Percentiles rank a stretch among this genome's conserved stretches.
Evolutionary conservation across 2,113 vertebrate genomes (phyloP).

Genomic region (Spermophilus dauricus): DNA sequence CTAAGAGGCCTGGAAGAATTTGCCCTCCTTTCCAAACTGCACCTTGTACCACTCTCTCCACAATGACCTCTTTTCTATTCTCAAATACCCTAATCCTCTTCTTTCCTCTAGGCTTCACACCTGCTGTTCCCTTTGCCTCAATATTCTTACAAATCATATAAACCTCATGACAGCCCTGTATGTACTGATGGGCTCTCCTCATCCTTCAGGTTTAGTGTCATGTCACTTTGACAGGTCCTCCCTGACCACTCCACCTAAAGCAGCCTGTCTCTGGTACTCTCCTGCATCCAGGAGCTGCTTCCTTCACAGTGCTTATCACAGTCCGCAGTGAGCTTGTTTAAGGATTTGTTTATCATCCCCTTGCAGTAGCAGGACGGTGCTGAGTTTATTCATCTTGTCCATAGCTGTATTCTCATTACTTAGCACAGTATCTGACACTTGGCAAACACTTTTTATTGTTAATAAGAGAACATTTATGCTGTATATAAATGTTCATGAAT

Average conservation of each 20-base stretch:
- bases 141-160: neutral
- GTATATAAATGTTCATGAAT: neutral
- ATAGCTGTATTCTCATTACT: neutral
- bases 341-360: neutral
- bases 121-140: neutral
- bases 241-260: neutral
- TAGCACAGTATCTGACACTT: neutral
- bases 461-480: neutral
- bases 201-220: neutral
- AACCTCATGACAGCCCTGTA: neutral
- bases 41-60: neutral
- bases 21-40: neutral
- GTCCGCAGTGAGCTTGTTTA: neutral
- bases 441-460: neutral
- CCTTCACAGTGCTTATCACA: neutral
- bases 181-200: neutral
- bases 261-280: neutral
- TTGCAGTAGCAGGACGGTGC: neutral
- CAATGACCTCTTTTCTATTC: neutral
- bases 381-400: neutral
- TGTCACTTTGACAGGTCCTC: neutral
- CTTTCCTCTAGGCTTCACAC: neutral
- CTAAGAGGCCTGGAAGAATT: neutral
- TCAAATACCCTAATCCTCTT: neutral
- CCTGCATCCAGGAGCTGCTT: neutral